Percentiles rank a stretch among this genome's conserved stretches.
These are phyloP conservation scores for Colostygia pectinataria DNA, from an alignment of 2,888 invertebrate genomes.

Conservation along the genomic window DNA sequence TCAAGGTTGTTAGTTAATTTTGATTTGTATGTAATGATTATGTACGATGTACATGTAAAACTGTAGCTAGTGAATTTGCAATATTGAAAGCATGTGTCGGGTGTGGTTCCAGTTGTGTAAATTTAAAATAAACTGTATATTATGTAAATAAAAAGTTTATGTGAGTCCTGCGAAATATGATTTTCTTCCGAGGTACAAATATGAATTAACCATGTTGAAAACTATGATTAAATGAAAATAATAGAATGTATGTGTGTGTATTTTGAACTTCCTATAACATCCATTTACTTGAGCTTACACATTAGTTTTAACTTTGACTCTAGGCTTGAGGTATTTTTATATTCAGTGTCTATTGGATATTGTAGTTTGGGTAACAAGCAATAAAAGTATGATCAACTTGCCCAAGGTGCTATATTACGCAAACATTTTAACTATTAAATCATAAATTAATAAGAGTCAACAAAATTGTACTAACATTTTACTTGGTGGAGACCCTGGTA, in stretches of 20 bases:
- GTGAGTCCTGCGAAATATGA: constrained; percentile 79
- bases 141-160: constrained; percentile 81
- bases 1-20: constrained; percentile 68
- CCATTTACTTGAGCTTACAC: background rate
- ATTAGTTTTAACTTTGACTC: too few species aligned
- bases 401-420: constrained; percentile 23
- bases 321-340: too few species aligned
- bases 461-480: constrained; percentile 61
- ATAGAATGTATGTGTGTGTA: constrained; percentile 40
- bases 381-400: constrained; percentile 21
- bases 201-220: constrained; percentile 82
- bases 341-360: too few species aligned
- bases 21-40: constrained; percentile 46
- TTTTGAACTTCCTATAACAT: background rate
- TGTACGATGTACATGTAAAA: constrained; percentile 78
- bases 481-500: constrained; percentile 98
- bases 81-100: constrained; percentile 62
- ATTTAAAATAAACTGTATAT: constrained; percentile 73
- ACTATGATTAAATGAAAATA: constrained; percentile 80
- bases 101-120: constrained; percentile 67
- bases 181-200: constrained; percentile 83
- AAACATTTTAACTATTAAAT: constrained; percentile 27
- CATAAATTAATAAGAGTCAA: constrained; percentile 40
- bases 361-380: background rate
- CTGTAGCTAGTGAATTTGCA: constrained; percentile 74